These are phyloP conservation scores for Microplitis manilae DNA, from an alignment of 2,888 invertebrate genomes.

Conservation along the genomic window DNA sequence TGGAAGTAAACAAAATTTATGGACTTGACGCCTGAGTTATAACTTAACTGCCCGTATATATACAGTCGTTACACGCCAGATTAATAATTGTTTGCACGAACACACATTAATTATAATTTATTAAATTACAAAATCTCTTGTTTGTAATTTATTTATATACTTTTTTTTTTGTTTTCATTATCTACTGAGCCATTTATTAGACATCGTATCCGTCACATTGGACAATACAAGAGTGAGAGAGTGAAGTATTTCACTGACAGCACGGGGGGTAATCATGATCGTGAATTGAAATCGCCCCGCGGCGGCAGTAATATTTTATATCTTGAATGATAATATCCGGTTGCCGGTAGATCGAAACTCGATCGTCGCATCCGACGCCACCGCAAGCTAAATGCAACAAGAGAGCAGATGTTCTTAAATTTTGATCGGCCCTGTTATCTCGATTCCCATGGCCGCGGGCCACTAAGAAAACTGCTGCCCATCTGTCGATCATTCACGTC, in stretches of 20 bases:
- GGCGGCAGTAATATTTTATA: conserved; percentile 53
- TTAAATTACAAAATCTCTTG: too few relatives aligned
- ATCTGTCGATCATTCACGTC: conserved; percentile 52
- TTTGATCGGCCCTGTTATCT: conserved; percentile 40
- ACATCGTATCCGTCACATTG: neutral
- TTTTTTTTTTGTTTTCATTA: neutral
- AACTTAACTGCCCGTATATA: neutral
- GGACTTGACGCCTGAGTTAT: conserved; percentile 8
- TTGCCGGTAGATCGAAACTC: conserved; percentile 49
- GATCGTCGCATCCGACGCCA: conserved; percentile 45
- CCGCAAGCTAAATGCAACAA: conserved; percentile 19
- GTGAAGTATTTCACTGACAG: neutral
- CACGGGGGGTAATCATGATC: conserved; percentile 44
- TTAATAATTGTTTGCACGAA: neutral
- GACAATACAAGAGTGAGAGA: neutral
- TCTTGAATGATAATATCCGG: conserved; percentile 54
- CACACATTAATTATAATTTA: too few relatives aligned
- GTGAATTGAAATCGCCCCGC: conserved; percentile 49
- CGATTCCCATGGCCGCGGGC: conserved; percentile 43
- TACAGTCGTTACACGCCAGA: neutral
- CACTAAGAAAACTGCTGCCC: conserved; percentile 49
- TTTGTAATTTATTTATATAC: too few relatives aligned
- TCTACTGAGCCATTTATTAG: neutral
- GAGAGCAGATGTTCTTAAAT: conserved; percentile 52
- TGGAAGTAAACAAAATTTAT: conserved; percentile 25